Evolutionary conservation across 2,888 invertebrate species (phyloP), one percentile per base, ranked within the genome.

Genomic region (Cheilosia grossa): DNA sequence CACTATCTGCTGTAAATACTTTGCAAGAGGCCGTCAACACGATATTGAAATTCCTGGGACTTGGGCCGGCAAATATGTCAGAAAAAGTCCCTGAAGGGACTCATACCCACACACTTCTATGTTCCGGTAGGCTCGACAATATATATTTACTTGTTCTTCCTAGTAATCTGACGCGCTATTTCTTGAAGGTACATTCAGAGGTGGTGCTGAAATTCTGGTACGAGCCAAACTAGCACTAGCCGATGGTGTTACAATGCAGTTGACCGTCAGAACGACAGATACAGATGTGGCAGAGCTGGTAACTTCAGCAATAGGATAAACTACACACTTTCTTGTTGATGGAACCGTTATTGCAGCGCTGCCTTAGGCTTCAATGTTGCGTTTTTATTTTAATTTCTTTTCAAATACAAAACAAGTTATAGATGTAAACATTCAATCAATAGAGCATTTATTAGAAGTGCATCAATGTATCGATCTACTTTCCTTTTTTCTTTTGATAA

Each of bases 171-270:
- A 37, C 21, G 6, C 33, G 53, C 17, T 40, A 0, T 24, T 69
- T 67, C 42, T 89, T 89, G 59, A 87, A 93, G 97, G 98, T 7
- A 93, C 97, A 27, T 99, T 97, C 91, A 94, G 99, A 75, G 98
- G 98, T 0, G 98, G 98, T 0, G 95, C 96, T 69, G 98, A 98
- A 78, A 95, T 98, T 37, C 92, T 99, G 70, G 97, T 98, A 0
- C 93, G 96, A 82, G 96, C 98, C 2, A 97, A 98, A 91, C 93
- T 97, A n/a, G 94, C 95, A 0, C 90, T 93, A 33, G 94, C 94
- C 44, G 94, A 93, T 37, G 96, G 96, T n/a, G 97, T 99, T 0
- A 98, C 98, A 3, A 98, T 99, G 97, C 97, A 98, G 91, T 93
- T 99, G 69, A 96, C 97, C 0, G 97, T 98, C 0, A 93, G 98